Evolutionary conservation across 2,797 vertebrate genomes (phyloP).

Genomic region (Anableps anableps): DNA sequence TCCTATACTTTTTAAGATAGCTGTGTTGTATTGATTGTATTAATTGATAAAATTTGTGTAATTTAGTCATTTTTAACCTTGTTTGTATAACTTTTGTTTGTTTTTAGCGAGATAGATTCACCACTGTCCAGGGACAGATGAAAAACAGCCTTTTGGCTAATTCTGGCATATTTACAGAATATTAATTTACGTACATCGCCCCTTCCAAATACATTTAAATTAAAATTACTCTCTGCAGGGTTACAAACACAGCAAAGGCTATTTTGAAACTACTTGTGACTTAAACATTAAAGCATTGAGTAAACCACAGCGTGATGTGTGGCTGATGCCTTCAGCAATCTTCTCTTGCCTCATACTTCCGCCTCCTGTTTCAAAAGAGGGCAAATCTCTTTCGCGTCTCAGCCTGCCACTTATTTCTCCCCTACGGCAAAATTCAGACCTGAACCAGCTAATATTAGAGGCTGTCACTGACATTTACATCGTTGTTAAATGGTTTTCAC

Average conservation of each 20-base stretch:
- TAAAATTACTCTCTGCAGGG: too few relatives aligned
- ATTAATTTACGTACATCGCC: too few relatives aligned
- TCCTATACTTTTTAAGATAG: too few relatives aligned
- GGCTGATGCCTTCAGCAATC: neutral
- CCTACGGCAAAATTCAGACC: neutral
- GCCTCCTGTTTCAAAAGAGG: neutral
- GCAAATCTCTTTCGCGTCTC: neutral
- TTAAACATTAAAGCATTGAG: neutral
- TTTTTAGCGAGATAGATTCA: too few relatives aligned
- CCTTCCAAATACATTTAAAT: too few relatives aligned
- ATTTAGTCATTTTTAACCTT: too few relatives aligned
- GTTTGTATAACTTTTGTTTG: too few relatives aligned
- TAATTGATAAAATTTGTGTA: too few relatives aligned
- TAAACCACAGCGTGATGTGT: neutral
- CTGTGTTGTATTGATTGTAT: too few relatives aligned
- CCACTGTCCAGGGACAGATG: too few relatives aligned
- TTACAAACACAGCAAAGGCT: neutral
- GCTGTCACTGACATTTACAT: neutral
- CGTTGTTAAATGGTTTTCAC: neutral
- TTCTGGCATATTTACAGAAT: too few relatives aligned
- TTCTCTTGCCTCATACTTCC: neutral
- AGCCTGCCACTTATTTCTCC: neutral
- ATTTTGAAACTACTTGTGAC: neutral
- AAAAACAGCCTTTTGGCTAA: too few relatives aligned
- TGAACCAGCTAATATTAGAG: neutral